Evolutionary conservation across 2,113 vertebrate genomes (phyloP), one percentile per base, ranked within the genome.

Genomic region (Gavialis gangeticus): DNA sequence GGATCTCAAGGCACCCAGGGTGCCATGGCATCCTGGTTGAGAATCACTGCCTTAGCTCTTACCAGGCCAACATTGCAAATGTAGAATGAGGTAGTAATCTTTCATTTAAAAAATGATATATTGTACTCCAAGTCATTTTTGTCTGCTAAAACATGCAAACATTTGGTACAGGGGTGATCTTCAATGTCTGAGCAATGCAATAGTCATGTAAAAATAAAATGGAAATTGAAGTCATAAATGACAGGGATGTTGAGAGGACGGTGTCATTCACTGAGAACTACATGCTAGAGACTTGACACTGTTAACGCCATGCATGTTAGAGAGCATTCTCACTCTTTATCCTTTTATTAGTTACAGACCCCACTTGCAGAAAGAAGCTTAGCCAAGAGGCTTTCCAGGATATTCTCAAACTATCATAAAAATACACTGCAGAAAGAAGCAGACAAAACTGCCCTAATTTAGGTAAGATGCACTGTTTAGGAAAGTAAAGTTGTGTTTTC

Each of bases 341-440:
- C 66, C 34, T 87, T 76, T 66, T 30, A 1, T 15, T 2, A 75
- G 54, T 55, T 94, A 66, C n/a, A 16, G 27, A 21, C 75, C 82
- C 30, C 75, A 4, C 1, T 1, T 6, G 6, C 58, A 59, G 22
- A 15, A 87, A 82, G 60, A 92, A 91, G 15, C 75, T 88, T 1
- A 0, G 25, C 54, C 69, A 86, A n/a, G 24, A 34, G 12, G 25
- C 78, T 89, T 82, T 66, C 66, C 83, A 82, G 75, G 56, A 91
- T 87, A 95, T 87, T 54, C 85, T 85, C 86, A 81, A 58, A 46
- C 90, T 58, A 63, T 57, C 37, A 37, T 46, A 94, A 87, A 85
- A 71, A 60, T 46, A 90, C 77, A 91, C 93, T 87, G 76, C 62
- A 95, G 75, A 81, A 96, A 92, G 85, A 91, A 79, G 62, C 37